A percentile compares a stretch with the other conserved stretches of the same genome.
phyloP scores from a whole-genome alignment of 2,888 invertebrate species.

The Atethmia centrago region DNA sequence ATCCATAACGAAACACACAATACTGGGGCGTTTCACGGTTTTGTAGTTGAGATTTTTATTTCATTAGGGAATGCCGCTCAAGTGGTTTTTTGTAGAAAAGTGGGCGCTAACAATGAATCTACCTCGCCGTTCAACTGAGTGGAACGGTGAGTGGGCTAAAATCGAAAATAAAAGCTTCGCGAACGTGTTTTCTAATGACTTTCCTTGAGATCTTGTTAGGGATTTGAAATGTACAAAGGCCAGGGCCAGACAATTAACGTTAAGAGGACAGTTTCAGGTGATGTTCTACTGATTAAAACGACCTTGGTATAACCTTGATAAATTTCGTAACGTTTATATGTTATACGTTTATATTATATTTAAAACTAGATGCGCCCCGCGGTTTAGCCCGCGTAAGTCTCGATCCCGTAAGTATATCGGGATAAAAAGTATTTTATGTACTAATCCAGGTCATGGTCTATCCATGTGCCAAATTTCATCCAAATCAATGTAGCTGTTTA shows the following conservation, averaged over 20 bases:
- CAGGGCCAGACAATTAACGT: conserved; percentile 44
- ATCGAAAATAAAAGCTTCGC: conserved; percentile 60
- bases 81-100: conserved; percentile 57
- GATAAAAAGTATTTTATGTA: no score
- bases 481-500: no score
- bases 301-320: conserved; percentile 36
- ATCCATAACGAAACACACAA: conserved; percentile 58
- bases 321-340: conserved; percentile 31
- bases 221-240: conserved; percentile 55
- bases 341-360: no score
- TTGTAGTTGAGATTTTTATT: conserved; percentile 64
- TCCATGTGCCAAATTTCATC: no score
- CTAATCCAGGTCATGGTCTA: no score
- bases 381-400: no score
- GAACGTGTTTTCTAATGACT: conserved; percentile 60
- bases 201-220: conserved; percentile 56
- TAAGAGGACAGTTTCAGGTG: conserved; percentile 47
- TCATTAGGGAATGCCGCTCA: conserved; percentile 59
- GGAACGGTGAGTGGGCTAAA: conserved; percentile 54
- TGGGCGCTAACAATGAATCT: conserved; percentile 60
- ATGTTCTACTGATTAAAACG: conserved; percentile 44
- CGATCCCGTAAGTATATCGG: no score
- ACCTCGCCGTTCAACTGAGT: conserved; percentile 42
- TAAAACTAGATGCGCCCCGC: no score
- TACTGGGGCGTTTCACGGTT: conserved; percentile 52